phyloP scores from a whole-genome alignment of 2,113 vertebrate genomes.

The Nansenia antarctica region DNA sequence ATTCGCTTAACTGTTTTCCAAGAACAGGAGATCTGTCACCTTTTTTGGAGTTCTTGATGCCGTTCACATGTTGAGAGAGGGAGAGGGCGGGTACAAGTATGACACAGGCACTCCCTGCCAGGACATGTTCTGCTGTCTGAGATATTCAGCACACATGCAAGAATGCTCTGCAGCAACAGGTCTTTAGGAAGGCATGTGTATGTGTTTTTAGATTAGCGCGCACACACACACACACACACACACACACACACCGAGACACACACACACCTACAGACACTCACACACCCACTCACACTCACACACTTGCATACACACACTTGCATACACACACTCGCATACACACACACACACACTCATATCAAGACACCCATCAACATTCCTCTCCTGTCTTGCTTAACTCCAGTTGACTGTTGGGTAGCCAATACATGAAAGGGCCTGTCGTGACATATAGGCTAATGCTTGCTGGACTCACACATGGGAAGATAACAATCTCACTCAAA shows the following conservation, averaged over 20 bases:
- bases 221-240: no score
- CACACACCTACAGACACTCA: constrained; percentile 21
- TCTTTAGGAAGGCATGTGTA: neutral
- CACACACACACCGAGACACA: constrained; percentile 13
- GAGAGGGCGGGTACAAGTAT: neutral
- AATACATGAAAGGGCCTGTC: constrained; percentile 34
- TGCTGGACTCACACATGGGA: neutral
- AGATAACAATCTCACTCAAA: neutral
- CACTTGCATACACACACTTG: constrained; percentile 28
- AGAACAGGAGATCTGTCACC: neutral
- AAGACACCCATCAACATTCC: constrained; percentile 10
- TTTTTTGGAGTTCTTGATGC: neutral
- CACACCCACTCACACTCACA: constrained; percentile 4
- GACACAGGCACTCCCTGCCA: constrained; percentile 22
- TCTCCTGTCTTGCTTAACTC: constrained; percentile 34
- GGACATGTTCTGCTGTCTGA: neutral
- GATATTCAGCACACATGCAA: neutral
- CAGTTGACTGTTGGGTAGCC: constrained; percentile 14
- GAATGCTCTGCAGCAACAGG: neutral
- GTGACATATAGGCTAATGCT: constrained; percentile 29
- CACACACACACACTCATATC: constrained; percentile 23
- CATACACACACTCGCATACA: neutral
- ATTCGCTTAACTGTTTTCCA: neutral
- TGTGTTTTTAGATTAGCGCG: neutral
- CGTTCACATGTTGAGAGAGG: neutral